These are phyloP conservation scores for Piprites chloris DNA, from an alignment of 2,113 vertebrate species.

Conservation along the genomic window DNA sequence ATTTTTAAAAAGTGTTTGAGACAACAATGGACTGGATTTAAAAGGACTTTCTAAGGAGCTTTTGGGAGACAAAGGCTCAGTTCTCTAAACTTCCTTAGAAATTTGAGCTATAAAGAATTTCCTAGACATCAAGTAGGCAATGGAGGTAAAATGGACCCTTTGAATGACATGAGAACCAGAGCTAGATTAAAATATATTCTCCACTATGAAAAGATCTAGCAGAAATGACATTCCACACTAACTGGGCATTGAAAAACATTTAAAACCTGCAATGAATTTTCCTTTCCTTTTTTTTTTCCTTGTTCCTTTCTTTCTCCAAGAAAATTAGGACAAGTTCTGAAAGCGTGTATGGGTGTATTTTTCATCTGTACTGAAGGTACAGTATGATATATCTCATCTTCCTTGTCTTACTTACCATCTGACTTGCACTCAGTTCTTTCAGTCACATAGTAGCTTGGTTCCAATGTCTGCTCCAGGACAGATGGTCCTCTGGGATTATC, in stretches of 20 bases:
- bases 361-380: not conserved
- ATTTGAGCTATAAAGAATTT: not conserved
- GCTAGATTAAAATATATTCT: not conserved
- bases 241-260: not conserved
- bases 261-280: not conserved
- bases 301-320: not conserved
- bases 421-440: not conserved
- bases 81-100: not conserved
- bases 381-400: not conserved
- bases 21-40: not conserved
- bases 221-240: not conserved
- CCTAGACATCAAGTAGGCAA: not conserved
- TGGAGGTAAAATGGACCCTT: not conserved
- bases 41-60: not conserved
- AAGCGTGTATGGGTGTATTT: not conserved
- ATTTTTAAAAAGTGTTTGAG: not conserved
- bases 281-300: too few relatives aligned
- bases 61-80: not conserved
- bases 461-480: slow-evolving; percentile 1
- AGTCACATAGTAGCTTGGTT: slow-evolving; percentile 36
- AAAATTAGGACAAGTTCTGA: not conserved
- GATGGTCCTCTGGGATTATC: not conserved
- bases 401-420: slow-evolving; percentile 19
- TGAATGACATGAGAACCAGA: not conserved
- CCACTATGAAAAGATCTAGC: not conserved